Base-by-base conservation (phyloP, 2,113 vertebrate species). In the Holacanthus passer region DNA sequence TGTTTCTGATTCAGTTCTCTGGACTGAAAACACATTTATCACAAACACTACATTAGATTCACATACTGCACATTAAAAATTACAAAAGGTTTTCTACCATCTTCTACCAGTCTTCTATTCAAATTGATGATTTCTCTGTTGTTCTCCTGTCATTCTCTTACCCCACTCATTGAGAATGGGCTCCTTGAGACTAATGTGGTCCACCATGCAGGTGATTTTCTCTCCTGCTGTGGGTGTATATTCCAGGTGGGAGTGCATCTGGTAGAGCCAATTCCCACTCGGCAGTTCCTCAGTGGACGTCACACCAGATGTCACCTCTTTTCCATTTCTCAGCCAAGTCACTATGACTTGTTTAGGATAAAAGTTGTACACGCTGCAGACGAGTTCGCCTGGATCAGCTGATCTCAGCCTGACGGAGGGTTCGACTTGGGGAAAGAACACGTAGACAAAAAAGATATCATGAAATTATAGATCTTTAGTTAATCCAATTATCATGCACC, bases 331-430 rank as follows among this genome's bases (percentile, higher is more conserved):
- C 22, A 86, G 85, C 90, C 94, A 94, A 0, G 53, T 86, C 35
- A 94, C 20, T 29, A 0, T 55, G 79, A 94, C 89, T 3, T n/a
- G 37, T 67, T 90, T 91, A 29, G 93, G 93, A 52, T 86, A 93
- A 53, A 93, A 93, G 53, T 65, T 13, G 48, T 83, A 75, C 3
- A 14, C 85, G 0, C 82, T 91, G 82, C 89, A 93, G 32, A 75
- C 0, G 0, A 93, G 75, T 37, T 70, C 56, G 19, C 7, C 4
- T 6, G 80, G 70, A 39, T 0, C 0, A 1, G n/a, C 66, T 16
- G 78, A 79, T 14, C 31, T 77, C 67, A 93, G 12, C 14, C n/a
- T 53, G 27, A 89, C 52, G 0, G 53, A 56, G 17, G 92, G 88
- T 48, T 86, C 39, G 0, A 74, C 81, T 88, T 5, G 4, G 37